Conservation (phyloP, 2,888 invertebrate genomes). For the Mechanitis messenoides region DNA sequence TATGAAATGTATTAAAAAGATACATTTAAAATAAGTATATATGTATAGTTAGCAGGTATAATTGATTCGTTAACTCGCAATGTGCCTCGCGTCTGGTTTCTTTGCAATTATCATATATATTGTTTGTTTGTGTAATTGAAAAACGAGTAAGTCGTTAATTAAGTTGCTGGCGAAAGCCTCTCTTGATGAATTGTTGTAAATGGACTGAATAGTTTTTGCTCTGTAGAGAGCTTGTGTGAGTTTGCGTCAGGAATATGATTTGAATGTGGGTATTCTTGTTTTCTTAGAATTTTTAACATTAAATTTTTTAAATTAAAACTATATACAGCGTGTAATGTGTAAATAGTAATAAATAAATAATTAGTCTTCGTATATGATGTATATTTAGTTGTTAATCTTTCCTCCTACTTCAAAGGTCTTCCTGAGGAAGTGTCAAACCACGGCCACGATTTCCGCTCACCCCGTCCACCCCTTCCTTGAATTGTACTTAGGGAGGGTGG, state of each 20-base stretch:
- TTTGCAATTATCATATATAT: conserved; percentile 44
- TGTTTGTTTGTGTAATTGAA: conserved; percentile 71
- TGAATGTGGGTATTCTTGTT: conserved; percentile 51
- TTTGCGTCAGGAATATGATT: conserved; percentile 65
- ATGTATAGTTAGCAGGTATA: neutral
- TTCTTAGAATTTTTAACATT: conserved; percentile 14
- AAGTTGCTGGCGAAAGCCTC: conserved; percentile 59
- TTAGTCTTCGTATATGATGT: conserved; percentile 1
- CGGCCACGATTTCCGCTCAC: conserved; percentile 62
- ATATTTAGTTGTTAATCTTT: conserved; percentile 40
- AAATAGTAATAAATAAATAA: too few relatives aligned
- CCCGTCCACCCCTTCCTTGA: conserved; percentile 35
- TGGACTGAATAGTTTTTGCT: conserved; percentile 47
- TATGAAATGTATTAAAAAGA: too few relatives aligned
- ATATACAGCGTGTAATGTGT: too few relatives aligned
- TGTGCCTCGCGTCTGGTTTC: conserved; percentile 3
- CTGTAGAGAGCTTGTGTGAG: conserved; percentile 52
- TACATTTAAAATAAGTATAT: neutral
- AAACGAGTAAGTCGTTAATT: conserved; percentile 58
- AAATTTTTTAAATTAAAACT: neutral
- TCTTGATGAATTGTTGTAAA: conserved; percentile 64
- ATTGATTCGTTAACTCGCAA: neutral
- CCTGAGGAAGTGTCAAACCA: conserved; percentile 75
- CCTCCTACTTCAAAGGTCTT: conserved; percentile 67
- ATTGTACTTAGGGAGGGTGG: conserved; percentile 39